Evolutionary conservation across 2,113 vertebrate genomes (phyloP).

Genomic region (Xenopus borealis): DNA sequence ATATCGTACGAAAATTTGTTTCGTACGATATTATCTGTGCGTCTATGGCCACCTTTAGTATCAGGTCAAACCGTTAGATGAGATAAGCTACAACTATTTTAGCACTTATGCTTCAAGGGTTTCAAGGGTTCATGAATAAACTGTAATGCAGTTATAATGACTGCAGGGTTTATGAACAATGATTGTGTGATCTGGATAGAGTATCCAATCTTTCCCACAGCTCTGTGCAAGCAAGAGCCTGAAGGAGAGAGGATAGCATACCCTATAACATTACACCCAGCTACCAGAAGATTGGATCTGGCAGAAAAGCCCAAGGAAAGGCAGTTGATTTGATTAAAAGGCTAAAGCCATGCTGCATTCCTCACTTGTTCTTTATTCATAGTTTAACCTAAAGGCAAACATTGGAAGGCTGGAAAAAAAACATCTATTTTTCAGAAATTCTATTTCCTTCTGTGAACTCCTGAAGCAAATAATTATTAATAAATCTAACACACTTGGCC

Average conservation of each 20-base stretch:
- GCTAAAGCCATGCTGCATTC: conserved; percentile 28
- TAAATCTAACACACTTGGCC: conserved; percentile 31
- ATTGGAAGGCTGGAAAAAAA: conserved; percentile 1
- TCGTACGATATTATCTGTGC: too few species aligned
- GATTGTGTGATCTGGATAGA: conserved; percentile 8
- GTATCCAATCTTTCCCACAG: conserved; percentile 16
- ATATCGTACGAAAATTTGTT: too few species aligned
- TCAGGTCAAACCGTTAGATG: too few species aligned
- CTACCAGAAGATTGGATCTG: conserved; percentile 30
- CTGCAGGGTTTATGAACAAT: conserved; percentile 27
- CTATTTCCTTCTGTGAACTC: conserved; percentile 24
- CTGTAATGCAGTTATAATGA: neutral
- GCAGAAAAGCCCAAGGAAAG: conserved; percentile 24
- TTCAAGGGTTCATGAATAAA: too few species aligned
- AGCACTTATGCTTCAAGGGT: too few species aligned
- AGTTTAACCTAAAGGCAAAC: conserved; percentile 33
- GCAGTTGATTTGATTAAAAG: conserved; percentile 41
- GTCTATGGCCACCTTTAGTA: too few species aligned
- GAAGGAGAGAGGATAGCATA: conserved; percentile 9
- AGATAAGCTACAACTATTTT: too few species aligned
- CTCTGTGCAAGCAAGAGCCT: conserved; percentile 15
- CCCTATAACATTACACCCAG: conserved; percentile 25
- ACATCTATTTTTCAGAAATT: conserved; percentile 20
- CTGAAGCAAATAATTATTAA: conserved; percentile 36
- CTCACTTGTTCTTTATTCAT: conserved; percentile 25